phyloP scores from a whole-genome alignment of 2,888 invertebrate species.

The Nomada hirtipes region DNA sequence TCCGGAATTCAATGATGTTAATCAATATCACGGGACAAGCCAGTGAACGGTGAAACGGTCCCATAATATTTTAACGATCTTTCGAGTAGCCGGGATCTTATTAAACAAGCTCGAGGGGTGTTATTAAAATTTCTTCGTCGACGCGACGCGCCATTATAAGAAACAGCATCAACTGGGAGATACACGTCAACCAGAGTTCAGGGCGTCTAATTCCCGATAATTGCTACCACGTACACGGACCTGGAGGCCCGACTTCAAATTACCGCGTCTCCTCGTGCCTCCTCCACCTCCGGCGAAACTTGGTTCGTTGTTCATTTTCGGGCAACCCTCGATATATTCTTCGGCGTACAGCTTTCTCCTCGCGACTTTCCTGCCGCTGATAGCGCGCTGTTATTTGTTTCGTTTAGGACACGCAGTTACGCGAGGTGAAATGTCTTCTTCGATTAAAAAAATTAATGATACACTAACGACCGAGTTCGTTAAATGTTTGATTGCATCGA shows the following conservation, averaged over 20 bases:
- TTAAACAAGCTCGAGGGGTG: slow-evolving; percentile 56
- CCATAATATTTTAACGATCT: slow-evolving; percentile 54
- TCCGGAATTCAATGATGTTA: slow-evolving; percentile 40
- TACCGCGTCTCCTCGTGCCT: slow-evolving; percentile 49
- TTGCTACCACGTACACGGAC: slow-evolving; percentile 69
- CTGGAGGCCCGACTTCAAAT: slow-evolving; percentile 59
- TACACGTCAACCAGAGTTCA: slow-evolving; percentile 46
- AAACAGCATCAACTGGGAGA: slow-evolving; percentile 27
- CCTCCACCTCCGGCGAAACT: background rate
- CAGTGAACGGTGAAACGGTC: slow-evolving; percentile 25
- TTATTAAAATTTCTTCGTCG: slow-evolving; percentile 72
- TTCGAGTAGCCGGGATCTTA: slow-evolving; percentile 47
- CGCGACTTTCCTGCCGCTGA: no score
- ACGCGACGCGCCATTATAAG: slow-evolving; percentile 32
- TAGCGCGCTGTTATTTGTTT: no score
- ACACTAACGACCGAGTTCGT: no score
- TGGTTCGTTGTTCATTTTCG: slow-evolving; percentile 6
- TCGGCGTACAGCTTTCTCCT: no score
- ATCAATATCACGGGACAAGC: slow-evolving; percentile 32
- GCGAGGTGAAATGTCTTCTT: no score
- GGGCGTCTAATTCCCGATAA: slow-evolving; percentile 72
- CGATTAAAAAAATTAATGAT: no score
- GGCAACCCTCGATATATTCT: background rate
- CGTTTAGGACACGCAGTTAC: no score
- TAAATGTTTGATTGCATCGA: no score